These are phyloP conservation scores for Todiramphus saurophagus DNA, from an alignment of 2,113 vertebrate species.

Conservation along the genomic window DNA sequence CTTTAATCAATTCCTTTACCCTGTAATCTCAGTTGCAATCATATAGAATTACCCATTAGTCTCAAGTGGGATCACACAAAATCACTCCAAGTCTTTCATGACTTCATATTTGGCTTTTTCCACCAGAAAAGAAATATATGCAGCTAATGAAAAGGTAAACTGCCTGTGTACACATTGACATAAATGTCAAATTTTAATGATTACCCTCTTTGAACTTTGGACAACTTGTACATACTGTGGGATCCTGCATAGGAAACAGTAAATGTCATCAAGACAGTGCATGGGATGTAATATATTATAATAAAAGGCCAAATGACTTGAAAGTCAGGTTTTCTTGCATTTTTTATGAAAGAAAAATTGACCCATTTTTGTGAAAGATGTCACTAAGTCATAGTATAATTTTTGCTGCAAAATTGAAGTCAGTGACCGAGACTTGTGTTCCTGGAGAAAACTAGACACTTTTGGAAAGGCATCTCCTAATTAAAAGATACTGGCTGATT, in stretches of 20 bases:
- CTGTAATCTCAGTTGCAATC: neutral
- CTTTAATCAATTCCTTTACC: constrained; percentile 39
- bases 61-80: constrained; percentile 15
- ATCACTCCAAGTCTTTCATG: constrained; percentile 25
- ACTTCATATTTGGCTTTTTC: constrained; percentile 35
- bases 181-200: constrained; percentile 72
- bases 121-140: neutral
- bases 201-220: constrained; percentile 54
- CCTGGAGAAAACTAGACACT: constrained; percentile 30
- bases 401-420: constrained; percentile 55
- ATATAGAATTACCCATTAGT: constrained; percentile 22
- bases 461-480: constrained; percentile 46
- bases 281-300: constrained; percentile 57
- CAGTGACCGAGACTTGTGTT: constrained; percentile 34
- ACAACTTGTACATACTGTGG: constrained; percentile 10
- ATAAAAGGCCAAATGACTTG: constrained; percentile 67
- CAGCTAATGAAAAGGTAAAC: constrained; percentile 65
- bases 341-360: constrained; percentile 65
- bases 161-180: constrained; percentile 47
- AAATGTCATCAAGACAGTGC: constrained; percentile 56
- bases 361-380: constrained; percentile 51
- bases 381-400: constrained; percentile 42
- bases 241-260: constrained; percentile 46
- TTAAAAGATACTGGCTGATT: constrained; percentile 46
- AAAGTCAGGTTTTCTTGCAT: constrained; percentile 61